Evolutionary conservation across 2,888 invertebrate genomes (phyloP).

Genomic region (Balanococcus diminutus): DNA sequence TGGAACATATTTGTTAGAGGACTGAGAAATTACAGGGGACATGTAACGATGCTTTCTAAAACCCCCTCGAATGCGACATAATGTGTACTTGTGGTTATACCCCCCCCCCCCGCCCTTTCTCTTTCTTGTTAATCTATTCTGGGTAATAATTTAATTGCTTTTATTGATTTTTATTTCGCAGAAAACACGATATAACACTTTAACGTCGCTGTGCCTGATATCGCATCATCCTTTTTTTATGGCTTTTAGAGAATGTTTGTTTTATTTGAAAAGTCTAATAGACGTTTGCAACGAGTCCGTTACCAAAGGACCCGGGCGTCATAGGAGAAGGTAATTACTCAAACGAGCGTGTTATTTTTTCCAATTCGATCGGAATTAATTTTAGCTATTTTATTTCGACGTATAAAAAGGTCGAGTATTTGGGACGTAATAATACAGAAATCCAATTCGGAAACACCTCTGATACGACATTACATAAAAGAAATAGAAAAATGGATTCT

Average conservation of each 20-base stretch:
- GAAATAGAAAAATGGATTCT: conserved; percentile 99
- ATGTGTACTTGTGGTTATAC: background rate
- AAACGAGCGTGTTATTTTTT: background rate
- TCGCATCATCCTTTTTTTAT: conserved; percentile 99
- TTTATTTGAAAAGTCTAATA: conserved; percentile 92
- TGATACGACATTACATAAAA: conserved; percentile 92
- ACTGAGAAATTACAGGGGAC: background rate
- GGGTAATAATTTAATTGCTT: conserved; percentile 8
- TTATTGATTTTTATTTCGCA: conserved; percentile 37
- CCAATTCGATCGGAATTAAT: background rate
- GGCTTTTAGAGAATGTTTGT: conserved; percentile 96
- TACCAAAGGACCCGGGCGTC: conserved; percentile 44
- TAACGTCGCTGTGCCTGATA: conserved; percentile 95
- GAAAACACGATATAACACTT: conserved; percentile 61
- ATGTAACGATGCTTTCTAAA: background rate
- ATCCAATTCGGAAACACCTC: conserved; percentile 75
- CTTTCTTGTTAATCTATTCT: background rate
- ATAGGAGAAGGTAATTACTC: conserved; percentile 62
- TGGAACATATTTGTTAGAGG: background rate
- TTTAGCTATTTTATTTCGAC: background rate
- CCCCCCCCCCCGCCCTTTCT: background rate
- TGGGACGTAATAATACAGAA: conserved; percentile 94
- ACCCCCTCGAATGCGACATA: background rate
- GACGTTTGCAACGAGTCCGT: conserved; percentile 90
- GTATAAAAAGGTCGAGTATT: conserved; percentile 81